A percentile compares a stretch with the other conserved stretches of the same genome.
Evolutionary conservation across 1,140 invertebrate species (phyloP).

Genomic region (Hylyphantes graminicola): DNA sequence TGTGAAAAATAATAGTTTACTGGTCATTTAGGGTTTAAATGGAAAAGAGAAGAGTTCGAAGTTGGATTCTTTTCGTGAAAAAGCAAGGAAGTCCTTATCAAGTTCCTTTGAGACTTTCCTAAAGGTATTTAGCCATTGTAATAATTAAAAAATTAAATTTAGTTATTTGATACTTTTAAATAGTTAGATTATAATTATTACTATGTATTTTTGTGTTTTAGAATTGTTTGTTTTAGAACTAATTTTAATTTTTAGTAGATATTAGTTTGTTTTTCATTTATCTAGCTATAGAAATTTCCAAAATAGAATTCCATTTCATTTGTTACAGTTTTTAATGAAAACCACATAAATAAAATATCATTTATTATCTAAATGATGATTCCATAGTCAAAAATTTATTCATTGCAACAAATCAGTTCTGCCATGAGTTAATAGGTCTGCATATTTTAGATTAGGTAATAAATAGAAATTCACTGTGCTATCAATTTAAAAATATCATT

Average conservation of each 20-base stretch:
- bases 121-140: slow-evolving; percentile 63
- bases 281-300: too few relatives aligned
- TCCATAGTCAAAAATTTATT: too few relatives aligned
- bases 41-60: slow-evolving; percentile 63
- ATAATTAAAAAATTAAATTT: background rate
- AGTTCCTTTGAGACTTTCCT: slow-evolving; percentile 69
- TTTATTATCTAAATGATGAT: too few relatives aligned
- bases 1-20: too few relatives aligned
- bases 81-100: slow-evolving; percentile 69
- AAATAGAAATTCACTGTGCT: too few relatives aligned
- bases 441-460: too few relatives aligned
- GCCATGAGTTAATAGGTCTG: too few relatives aligned
- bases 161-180: background rate
- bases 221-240: background rate
- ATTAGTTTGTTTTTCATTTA: background rate
- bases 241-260: background rate
- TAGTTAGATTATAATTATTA: background rate
- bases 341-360: too few relatives aligned
- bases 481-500: too few relatives aligned
- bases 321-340: too few relatives aligned
- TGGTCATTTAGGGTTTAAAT: background rate
- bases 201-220: background rate
- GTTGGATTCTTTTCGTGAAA: slow-evolving; percentile 67
- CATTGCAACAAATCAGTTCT: too few relatives aligned
- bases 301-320: too few relatives aligned